A percentile compares a stretch with the other conserved stretches of the same genome.
phyloP scores from a whole-genome alignment of 92 coral and sea anemone species.

The Epizoanthus scotinus region DNA sequence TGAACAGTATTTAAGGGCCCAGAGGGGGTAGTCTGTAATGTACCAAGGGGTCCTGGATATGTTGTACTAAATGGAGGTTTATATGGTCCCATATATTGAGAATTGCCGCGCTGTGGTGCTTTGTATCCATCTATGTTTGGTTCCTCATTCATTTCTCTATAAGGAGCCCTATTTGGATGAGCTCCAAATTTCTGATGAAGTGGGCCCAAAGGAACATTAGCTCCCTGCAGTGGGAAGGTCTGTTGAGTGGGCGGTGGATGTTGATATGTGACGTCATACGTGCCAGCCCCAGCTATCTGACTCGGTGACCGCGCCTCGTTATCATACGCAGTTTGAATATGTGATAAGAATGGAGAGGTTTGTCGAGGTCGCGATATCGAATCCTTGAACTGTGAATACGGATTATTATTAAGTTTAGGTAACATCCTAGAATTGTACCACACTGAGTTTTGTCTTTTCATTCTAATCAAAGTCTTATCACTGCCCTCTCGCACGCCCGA shows the following conservation, averaged over 20 bases:
- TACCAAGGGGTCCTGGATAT: background rate
- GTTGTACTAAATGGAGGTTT: constrained; percentile 10
- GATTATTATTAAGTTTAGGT: constrained; percentile 12
- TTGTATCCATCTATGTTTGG: constrained; percentile 10
- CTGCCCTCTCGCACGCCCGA: background rate
- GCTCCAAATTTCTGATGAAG: background rate
- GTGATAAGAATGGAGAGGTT: constrained; percentile 43
- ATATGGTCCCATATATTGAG: background rate
- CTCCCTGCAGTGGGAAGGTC: background rate
- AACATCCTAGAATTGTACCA: constrained; percentile 59
- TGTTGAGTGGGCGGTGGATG: constrained; percentile 39
- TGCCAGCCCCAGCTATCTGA: constrained; percentile 24
- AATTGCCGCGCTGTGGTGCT: background rate
- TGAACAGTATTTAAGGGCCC: constrained; percentile 2
- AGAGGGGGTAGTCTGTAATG: constrained; percentile 7
- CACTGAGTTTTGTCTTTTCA: constrained; percentile 51
- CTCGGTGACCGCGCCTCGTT: constrained; percentile 14
- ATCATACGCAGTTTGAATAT: constrained; percentile 47
- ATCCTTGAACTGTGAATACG: constrained; percentile 24
- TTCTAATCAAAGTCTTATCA: background rate
- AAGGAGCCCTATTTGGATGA: constrained; percentile 16
- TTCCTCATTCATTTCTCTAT: constrained; percentile 14
- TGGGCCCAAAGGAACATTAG: constrained; percentile 24
- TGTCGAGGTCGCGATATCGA: constrained; percentile 16
- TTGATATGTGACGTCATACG: constrained; percentile 35